phyloP scores from a whole-genome alignment of 2,888 invertebrate species.

The Dryobota labecula region DNA sequence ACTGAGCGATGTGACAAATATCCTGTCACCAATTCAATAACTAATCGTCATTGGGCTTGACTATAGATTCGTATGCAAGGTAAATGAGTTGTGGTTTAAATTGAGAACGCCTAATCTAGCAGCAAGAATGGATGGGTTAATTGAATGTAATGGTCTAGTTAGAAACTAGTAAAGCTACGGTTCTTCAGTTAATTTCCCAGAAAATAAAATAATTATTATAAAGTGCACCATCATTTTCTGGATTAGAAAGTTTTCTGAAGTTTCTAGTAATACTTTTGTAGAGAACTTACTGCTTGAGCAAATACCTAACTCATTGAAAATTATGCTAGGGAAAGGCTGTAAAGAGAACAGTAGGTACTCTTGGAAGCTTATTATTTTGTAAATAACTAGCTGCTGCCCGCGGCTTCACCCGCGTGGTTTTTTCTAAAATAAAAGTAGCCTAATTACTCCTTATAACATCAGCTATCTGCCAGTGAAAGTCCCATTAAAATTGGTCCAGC shows the following conservation, averaged over 20 bases:
- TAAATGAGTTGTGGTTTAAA: neutral
- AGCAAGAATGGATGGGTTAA: neutral
- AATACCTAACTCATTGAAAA: neutral
- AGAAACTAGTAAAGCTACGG: neutral
- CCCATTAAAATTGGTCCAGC: too few relatives aligned
- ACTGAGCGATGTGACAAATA: neutral
- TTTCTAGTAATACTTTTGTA: neutral
- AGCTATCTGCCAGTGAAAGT: too few relatives aligned
- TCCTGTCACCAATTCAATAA: neutral
- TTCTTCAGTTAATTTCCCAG: neutral
- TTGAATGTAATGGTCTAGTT: neutral
- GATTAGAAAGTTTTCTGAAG: neutral
- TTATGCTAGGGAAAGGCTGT: constrained; percentile 5
- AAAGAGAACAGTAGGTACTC: neutral
- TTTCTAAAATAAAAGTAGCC: too few relatives aligned
- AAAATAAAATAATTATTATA: neutral
- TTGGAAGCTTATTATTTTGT: neutral
- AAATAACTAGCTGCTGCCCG: too few relatives aligned
- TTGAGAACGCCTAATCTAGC: neutral
- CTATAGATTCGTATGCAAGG: neutral
- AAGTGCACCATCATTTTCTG: neutral
- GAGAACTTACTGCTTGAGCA: neutral
- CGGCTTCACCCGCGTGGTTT: too few relatives aligned
- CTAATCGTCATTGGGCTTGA: neutral
- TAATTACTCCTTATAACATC: too few relatives aligned